Conservation (phyloP, 2,797 vertebrate species). For the Pantherophis vulpinus region DNA sequence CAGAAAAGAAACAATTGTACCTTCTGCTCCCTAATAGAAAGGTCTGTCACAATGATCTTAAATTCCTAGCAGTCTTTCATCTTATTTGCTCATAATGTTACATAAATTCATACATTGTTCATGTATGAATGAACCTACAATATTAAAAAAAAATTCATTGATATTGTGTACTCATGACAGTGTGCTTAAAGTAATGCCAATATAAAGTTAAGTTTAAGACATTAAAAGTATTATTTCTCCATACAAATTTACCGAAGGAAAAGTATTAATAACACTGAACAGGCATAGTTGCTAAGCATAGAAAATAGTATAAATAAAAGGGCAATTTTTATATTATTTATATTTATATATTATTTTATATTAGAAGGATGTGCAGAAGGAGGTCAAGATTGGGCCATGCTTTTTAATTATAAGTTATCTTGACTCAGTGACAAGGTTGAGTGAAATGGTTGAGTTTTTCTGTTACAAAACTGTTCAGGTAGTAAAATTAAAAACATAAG, state of each 20-base stretch:
- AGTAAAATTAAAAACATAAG: too few relatives aligned
- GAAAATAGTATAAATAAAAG: background rate
- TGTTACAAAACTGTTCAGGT: too few relatives aligned
- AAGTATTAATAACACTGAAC: background rate
- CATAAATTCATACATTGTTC: background rate
- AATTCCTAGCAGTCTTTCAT: background rate
- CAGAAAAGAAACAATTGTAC: background rate
- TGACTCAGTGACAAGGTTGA: background rate
- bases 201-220: background rate
- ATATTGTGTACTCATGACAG: background rate
- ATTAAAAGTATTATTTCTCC: background rate
- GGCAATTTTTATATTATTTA: background rate
- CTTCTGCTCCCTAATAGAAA: background rate
- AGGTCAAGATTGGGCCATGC: background rate
- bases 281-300: background rate
- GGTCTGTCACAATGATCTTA: background rate
- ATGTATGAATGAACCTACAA: background rate
- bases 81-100: background rate
- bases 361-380: background rate
- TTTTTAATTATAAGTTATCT: background rate
- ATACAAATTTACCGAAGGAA: background rate
- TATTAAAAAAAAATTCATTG: background rate
- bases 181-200: background rate
- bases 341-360: background rate
- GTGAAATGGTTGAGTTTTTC: background rate